Percentiles rank a stretch among this genome's conserved stretches.
Evolutionary conservation across 2,888 invertebrate species (phyloP).

Genomic region (Epiblema foenella): DNA sequence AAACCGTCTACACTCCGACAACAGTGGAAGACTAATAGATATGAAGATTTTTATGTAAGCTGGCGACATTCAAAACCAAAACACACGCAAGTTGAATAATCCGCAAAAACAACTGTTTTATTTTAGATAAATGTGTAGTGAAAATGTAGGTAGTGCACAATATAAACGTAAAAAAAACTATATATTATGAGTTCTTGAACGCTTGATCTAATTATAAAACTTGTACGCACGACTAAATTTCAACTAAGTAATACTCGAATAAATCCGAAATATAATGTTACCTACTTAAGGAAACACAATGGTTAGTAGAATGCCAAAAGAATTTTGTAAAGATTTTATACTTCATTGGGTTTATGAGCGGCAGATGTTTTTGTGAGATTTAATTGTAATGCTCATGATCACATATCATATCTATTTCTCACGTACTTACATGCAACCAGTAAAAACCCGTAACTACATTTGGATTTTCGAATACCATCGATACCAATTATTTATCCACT

Average conservation of each 20-base stretch:
- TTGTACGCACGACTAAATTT: constrained; percentile 25
- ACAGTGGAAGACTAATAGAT: no score
- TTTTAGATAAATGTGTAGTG: not conserved
- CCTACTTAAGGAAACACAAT: constrained; percentile 8
- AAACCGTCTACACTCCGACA: no score
- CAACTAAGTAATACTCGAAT: not conserved
- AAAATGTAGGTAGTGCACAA: not conserved
- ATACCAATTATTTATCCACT: no score
- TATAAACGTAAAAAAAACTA: not conserved
- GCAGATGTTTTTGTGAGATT: constrained; percentile 13
- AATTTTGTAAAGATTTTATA: constrained; percentile 10
- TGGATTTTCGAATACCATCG: no score
- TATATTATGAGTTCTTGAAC: not conserved
- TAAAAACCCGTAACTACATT: no score
- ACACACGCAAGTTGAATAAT: not conserved
- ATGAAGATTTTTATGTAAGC: no score
- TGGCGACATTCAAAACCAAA: no score
- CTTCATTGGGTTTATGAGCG: constrained; percentile 8
- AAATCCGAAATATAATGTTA: constrained; percentile 26
- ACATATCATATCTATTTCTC: not conserved
- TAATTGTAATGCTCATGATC: not conserved
- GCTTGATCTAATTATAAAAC: constrained; percentile 19
- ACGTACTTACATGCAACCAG: no score
- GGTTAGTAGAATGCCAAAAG: not conserved
- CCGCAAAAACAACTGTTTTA: not conserved